Conservation (phyloP, 1,140 invertebrate species). For the Drusus annulatus region DNA sequence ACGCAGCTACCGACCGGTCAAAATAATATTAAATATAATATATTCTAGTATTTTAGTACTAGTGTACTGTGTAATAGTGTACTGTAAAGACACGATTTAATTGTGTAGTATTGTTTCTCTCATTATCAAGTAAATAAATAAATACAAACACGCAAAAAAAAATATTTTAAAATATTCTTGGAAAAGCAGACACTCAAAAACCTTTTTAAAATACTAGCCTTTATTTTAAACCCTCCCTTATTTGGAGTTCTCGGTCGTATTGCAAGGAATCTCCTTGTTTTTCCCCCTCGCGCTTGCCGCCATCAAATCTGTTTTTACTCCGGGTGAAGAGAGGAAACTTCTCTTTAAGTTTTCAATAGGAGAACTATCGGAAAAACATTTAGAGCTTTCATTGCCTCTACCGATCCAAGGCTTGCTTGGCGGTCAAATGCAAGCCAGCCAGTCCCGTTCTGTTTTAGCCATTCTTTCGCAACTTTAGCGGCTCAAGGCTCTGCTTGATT, state of each 20-base stretch:
- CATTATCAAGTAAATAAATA: too few species aligned
- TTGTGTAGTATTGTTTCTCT: too few species aligned
- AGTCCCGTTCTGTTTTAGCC: not conserved
- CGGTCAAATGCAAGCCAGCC: slow-evolving; percentile 2
- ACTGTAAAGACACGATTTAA: too few species aligned
- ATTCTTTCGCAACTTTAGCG: too few species aligned
- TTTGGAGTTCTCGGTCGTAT: slow-evolving; percentile 18
- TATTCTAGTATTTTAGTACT: too few species aligned
- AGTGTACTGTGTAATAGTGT: too few species aligned
- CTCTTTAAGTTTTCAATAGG: slow-evolving; percentile 50
- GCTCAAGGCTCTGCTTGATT: too few species aligned
- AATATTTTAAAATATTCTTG: too few species aligned
- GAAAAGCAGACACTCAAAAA: not conserved
- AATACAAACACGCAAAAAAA: too few species aligned
- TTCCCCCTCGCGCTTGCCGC: slow-evolving; percentile 27
- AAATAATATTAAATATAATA: too few species aligned
- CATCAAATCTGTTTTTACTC: slow-evolving; percentile 54
- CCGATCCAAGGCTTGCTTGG: not conserved
- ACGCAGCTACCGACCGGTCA: too few species aligned
- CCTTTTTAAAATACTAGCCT: slow-evolving; percentile 13
- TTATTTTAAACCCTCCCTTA: not conserved
- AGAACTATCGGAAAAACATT: slow-evolving; percentile 53
- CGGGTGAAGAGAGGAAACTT: slow-evolving; percentile 42
- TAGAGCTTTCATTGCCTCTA: slow-evolving; percentile 48
- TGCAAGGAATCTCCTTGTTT: slow-evolving; percentile 20